phyloP scores from a whole-genome alignment of 2,797 vertebrate genomes.

The Apodemus agrarius region DNA sequence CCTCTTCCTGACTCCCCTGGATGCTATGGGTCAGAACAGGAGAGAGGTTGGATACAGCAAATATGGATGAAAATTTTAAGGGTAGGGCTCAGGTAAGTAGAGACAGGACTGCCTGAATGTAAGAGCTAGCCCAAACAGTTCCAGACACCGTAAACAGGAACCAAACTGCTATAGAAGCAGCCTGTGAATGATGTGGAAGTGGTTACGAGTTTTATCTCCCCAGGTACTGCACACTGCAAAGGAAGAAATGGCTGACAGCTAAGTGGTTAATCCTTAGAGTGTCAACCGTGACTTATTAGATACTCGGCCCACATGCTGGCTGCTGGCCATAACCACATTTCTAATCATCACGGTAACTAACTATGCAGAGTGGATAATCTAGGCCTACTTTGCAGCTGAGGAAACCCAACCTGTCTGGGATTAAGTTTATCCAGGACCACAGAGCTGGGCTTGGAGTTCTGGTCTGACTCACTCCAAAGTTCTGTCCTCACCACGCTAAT shows the following conservation, averaged over 20 bases:
- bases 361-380: background rate
- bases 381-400: conserved; percentile 10
- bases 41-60: background rate
- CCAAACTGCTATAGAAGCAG: background rate
- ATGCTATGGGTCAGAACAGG: background rate
- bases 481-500: background rate
- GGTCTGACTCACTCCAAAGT: background rate
- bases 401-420: background rate
- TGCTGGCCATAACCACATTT: conserved; percentile 23
- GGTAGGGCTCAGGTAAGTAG: background rate
- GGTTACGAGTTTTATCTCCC: background rate
- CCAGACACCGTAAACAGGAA: conserved; percentile 3
- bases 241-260: background rate
- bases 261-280: background rate
- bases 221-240: background rate
- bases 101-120: background rate
- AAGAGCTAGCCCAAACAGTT: background rate
- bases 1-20: background rate
- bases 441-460: background rate
- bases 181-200: background rate
- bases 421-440: conserved; percentile 33
- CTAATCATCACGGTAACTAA: conserved; percentile 17
- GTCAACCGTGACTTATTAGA: background rate
- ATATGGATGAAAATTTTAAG: background rate
- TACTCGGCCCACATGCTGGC: background rate